These are phyloP conservation scores for Achroia grisella DNA, from an alignment of 1,140 invertebrate species.

Conservation along the genomic window DNA sequence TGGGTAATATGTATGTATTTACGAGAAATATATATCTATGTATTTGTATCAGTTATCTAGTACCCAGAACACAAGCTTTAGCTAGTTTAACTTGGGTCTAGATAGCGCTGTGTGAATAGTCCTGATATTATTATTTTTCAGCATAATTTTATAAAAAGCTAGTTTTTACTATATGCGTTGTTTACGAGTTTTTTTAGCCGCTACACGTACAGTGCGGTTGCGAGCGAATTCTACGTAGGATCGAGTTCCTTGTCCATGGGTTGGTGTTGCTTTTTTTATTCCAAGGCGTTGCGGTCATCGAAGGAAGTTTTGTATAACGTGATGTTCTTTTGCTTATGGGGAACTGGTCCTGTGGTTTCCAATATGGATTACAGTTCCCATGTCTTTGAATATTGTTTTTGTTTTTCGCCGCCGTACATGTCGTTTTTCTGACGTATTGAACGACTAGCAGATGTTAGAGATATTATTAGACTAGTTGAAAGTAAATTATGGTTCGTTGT, in stretches of 20 bases:
- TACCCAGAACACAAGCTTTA: too few relatives aligned
- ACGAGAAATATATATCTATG: too few relatives aligned
- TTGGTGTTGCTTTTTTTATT: slow-evolving; percentile 16
- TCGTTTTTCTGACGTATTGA: slow-evolving; percentile 1
- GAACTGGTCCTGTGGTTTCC: slow-evolving; percentile 39
- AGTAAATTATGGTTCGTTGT: too few relatives aligned
- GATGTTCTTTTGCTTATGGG: slow-evolving; percentile 13
- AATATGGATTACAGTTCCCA: slow-evolving; percentile 41
- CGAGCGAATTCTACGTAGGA: slow-evolving; percentile 12
- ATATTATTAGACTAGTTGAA: too few relatives aligned
- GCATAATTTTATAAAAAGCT: too few relatives aligned
- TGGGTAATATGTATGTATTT: too few relatives aligned
- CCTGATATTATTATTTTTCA: too few relatives aligned
- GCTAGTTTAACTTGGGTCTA: too few relatives aligned
- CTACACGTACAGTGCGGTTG: slow-evolving; percentile 33
- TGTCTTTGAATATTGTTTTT: slow-evolving; percentile 25
- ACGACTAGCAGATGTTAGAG: too few relatives aligned
- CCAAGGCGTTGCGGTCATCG: slow-evolving; percentile 23
- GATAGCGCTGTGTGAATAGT: too few relatives aligned
- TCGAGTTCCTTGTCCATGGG: slow-evolving; percentile 30
- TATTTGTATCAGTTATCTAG: too few relatives aligned
- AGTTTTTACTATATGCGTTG: too few relatives aligned
- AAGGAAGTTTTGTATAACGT: slow-evolving; percentile 45
- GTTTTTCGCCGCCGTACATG: not conserved
- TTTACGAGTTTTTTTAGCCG: slow-evolving; percentile 7